Percentiles rank a stretch among this genome's conserved stretches.
phyloP scores from a whole-genome alignment of 2,113 vertebrate genomes.

The Sardina pilchardus region DNA sequence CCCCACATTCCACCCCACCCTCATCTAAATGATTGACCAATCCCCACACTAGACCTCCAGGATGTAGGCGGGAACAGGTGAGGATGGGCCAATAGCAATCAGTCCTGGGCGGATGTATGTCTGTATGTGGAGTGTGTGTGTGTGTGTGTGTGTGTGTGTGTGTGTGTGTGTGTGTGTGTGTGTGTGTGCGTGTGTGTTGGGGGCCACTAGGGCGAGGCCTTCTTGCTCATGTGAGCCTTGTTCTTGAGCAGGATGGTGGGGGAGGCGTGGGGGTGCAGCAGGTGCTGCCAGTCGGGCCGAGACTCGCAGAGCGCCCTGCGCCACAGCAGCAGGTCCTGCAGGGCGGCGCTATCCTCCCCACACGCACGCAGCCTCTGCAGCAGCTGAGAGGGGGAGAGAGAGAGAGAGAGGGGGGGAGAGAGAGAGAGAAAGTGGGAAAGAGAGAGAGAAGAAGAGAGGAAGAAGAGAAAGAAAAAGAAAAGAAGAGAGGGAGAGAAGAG shows the following conservation, averaged over 20 bases:
- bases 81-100: neutral
- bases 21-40: neutral
- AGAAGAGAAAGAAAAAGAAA: too few relatives aligned
- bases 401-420: constrained; percentile 7
- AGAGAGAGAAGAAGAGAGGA: neutral
- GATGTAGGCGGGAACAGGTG: neutral
- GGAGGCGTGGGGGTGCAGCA: constrained; percentile 70
- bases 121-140: neutral
- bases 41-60: neutral
- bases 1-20: neutral
- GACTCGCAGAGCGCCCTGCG: constrained; percentile 82
- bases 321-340: constrained; percentile 85
- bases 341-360: constrained; percentile 77
- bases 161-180: constrained; percentile 23
- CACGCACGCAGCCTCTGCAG: constrained; percentile 80
- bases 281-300: constrained; percentile 74
- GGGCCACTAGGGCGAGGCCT: constrained; percentile 65
- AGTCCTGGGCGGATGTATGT: neutral
- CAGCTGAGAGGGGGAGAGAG: constrained; percentile 66
- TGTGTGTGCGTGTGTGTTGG: neutral
- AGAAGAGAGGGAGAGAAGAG: neutral
- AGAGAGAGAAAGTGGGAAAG: neutral
- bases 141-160: constrained; percentile 14
- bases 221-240: constrained; percentile 68
- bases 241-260: constrained; percentile 77